Percentiles rank a stretch among this genome's conserved stretches.
Evolutionary conservation across 2,888 invertebrate species (phyloP).

Genomic region (Nomada lathburiana): DNA sequence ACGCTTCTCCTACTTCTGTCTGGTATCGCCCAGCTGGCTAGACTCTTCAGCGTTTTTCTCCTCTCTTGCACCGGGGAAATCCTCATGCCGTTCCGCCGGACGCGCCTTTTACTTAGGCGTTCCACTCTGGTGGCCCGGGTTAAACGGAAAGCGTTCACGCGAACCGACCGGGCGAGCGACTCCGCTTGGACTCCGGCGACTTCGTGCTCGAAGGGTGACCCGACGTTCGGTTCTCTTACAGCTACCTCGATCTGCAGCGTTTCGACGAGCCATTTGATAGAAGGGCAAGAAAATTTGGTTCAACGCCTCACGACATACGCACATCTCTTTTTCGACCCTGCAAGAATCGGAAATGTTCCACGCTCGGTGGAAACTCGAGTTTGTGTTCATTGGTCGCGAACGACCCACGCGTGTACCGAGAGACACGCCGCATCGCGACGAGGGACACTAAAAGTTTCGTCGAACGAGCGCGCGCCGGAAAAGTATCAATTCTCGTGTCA

Average conservation of each 20-base stretch:
- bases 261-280: too few species aligned
- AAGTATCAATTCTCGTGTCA: conserved; percentile 21
- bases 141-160: conserved; percentile 39
- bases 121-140: conserved; percentile 33
- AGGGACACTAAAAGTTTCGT: not conserved
- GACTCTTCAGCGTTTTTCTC: conserved; percentile 9
- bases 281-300: too few species aligned
- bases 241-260: too few species aligned
- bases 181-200: not conserved
- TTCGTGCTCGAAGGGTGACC: not conserved
- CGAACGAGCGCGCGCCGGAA: not conserved
- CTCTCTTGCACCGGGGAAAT: conserved; percentile 26
- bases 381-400: not conserved
- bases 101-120: conserved; percentile 18
- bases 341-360: too few species aligned
- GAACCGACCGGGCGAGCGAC: conserved; percentile 13
- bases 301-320: too few species aligned
- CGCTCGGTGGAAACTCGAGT: too few species aligned
- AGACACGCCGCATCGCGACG: not conserved
- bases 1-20: conserved; percentile 42
- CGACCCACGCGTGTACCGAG: not conserved
- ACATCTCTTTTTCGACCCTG: too few species aligned
- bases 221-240: not conserved
- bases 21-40: conserved; percentile 9
- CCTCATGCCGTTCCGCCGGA: conserved; percentile 42